Percentiles rank a stretch among this genome's conserved stretches.
phyloP scores from a whole-genome alignment of 30 jellyfish, hydroid and myxozoan genomes.

The Turritopsis dohrnii region DNA sequence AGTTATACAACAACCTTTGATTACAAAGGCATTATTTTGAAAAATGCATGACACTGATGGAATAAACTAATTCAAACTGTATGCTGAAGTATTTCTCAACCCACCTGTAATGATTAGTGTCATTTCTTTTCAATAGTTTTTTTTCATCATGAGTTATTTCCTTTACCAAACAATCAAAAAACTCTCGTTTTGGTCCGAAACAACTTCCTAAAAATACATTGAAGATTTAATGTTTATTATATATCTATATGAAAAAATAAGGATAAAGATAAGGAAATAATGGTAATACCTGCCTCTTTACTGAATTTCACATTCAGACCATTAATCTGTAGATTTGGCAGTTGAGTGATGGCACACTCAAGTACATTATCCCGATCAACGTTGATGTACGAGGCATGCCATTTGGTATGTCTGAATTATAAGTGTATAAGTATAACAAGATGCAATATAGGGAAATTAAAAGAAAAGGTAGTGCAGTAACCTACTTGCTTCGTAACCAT shows the following conservation, averaged over 20 bases:
- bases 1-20: no score
- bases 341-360: constrained; percentile 47
- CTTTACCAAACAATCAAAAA: constrained; percentile 45
- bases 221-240: not conserved
- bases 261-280: not conserved
- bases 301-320: constrained; percentile 3
- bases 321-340: not conserved
- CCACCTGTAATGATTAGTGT: constrained; percentile 65
- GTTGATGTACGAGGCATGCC: constrained; percentile 4
- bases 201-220: constrained; percentile 43
- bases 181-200: constrained; percentile 80
- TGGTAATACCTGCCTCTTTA: constrained; percentile 20
- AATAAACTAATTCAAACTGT: not conserved
- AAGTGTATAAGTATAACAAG: not conserved
- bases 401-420: not conserved
- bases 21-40: no score
- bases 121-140: constrained; percentile 32
- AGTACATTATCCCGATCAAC: constrained; percentile 51
- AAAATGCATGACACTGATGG: not conserved
- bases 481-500: constrained; percentile 57
- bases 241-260: not conserved
- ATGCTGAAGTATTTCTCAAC: not conserved
- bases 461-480: not conserved
- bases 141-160: constrained; percentile 37
- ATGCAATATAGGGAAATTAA: not conserved